A percentile compares a stretch with the other conserved stretches of the same genome.
Evolutionary conservation across 2,888 invertebrate species (phyloP).

Genomic region (Amphipoea oculea): DNA sequence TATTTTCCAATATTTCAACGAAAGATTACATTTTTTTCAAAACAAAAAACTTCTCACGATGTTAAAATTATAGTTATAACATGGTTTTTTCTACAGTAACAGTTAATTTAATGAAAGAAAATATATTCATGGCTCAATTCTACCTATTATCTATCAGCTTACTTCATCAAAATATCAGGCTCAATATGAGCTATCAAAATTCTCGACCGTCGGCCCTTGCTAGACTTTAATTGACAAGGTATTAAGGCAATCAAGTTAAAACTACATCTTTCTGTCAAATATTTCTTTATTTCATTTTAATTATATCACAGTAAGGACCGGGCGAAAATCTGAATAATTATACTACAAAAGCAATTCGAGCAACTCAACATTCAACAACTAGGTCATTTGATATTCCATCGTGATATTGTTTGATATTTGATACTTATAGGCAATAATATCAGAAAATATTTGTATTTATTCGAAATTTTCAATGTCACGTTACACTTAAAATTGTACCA

Average conservation of each 20-base stretch:
- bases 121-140: constrained; percentile 85
- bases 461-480: constrained; percentile 77
- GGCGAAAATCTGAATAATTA: constrained; percentile 89
- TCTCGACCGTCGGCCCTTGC: constrained; percentile 86
- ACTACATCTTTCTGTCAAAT: constrained; percentile 76
- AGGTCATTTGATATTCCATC: constrained; percentile 78
- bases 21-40: constrained; percentile 83
- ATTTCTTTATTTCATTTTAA: constrained; percentile 78
- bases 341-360: constrained; percentile 87
- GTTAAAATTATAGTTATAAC: constrained; percentile 82
- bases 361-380: constrained; percentile 85
- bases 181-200: constrained; percentile 90
- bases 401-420: constrained; percentile 74
- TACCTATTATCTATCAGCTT: constrained; percentile 85
- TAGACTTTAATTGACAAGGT: constrained; percentile 83
- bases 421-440: constrained; percentile 80
- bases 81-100: constrained; percentile 78
- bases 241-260: constrained; percentile 78
- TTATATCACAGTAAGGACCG: constrained; percentile 89
- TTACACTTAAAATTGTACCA: constrained; percentile 87
- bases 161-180: constrained; percentile 86
- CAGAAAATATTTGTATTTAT: constrained; percentile 80
- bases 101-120: constrained; percentile 82
- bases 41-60: constrained; percentile 80
- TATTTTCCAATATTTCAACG: constrained; percentile 86